These are phyloP conservation scores for Ornithoptera priamus DNA, from an alignment of 2,888 invertebrate genomes.

Conservation along the genomic window DNA sequence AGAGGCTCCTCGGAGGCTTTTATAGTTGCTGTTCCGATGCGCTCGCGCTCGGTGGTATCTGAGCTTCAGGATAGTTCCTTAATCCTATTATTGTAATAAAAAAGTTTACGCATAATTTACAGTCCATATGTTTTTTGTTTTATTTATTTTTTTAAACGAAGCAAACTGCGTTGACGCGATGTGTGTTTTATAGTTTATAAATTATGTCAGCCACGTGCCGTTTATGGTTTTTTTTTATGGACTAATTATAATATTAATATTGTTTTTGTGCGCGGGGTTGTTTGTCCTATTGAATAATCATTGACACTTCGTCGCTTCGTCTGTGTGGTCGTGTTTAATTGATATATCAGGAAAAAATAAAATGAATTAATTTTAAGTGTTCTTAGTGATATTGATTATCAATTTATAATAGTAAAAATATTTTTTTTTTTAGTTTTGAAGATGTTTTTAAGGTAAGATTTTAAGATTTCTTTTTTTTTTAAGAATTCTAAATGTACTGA, in stretches of 20 bases:
- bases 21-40: slow-evolving; percentile 76
- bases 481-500: neutral
- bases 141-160: slow-evolving; percentile 45
- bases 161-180: slow-evolving; percentile 46
- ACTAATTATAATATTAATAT: slow-evolving; percentile 64
- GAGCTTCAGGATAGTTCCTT: slow-evolving; percentile 73
- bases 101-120: slow-evolving; percentile 75
- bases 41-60: slow-evolving; percentile 76
- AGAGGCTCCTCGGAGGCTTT: slow-evolving; percentile 73
- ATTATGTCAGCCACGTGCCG: slow-evolving; percentile 72
- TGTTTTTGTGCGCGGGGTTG: slow-evolving; percentile 70
- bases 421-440: slow-evolving; percentile 41
- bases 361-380: slow-evolving; percentile 53
- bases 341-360: slow-evolving; percentile 32
- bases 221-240: slow-evolving; percentile 72
- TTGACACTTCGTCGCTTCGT: slow-evolving; percentile 60
- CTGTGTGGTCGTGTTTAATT: slow-evolving; percentile 71
- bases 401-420: slow-evolving; percentile 36
- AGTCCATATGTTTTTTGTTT: slow-evolving; percentile 56
- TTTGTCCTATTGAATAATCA: slow-evolving; percentile 67
- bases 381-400: slow-evolving; percentile 48
- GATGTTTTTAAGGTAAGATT: slow-evolving; percentile 66
- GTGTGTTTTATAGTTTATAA: slow-evolving; percentile 63
- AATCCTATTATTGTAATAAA: slow-evolving; percentile 75
- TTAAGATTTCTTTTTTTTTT: slow-evolving; percentile 7